phyloP scores from a whole-genome alignment of 2,888 invertebrate species.

The Trichacis sp. region DNA sequence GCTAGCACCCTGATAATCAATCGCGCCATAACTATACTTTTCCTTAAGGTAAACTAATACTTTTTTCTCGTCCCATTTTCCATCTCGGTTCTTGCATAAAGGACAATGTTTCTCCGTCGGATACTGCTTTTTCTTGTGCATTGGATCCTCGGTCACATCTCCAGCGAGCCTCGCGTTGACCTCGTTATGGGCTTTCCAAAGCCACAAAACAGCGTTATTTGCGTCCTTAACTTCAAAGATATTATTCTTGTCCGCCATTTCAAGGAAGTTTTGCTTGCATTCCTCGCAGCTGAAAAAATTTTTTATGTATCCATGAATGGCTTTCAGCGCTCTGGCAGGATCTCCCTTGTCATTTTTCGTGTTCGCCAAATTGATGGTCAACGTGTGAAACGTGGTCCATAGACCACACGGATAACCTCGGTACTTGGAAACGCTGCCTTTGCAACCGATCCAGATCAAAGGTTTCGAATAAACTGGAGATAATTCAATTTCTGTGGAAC shows the following conservation, averaged over 20 bases:
- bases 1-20: constrained; percentile 49
- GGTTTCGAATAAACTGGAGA: constrained; percentile 72
- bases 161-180: constrained; percentile 90
- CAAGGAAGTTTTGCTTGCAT: constrained; percentile 89
- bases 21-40: constrained; percentile 68
- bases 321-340: constrained; percentile 79
- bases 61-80: constrained; percentile 75
- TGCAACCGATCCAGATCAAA: constrained; percentile 82
- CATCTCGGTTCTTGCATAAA: constrained; percentile 74
- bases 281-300: constrained; percentile 94
- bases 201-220: constrained; percentile 87
- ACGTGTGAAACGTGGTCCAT: constrained; percentile 94
- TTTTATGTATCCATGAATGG: constrained; percentile 89
- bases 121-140: constrained; percentile 89
- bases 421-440: constrained; percentile 79
- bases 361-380: constrained; percentile 78
- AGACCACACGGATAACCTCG: constrained; percentile 95
- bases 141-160: constrained; percentile 90
- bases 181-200: constrained; percentile 94
- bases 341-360: constrained; percentile 54
- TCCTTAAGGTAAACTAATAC: constrained; percentile 76
- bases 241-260: constrained; percentile 82
- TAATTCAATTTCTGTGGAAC: constrained; percentile 71
- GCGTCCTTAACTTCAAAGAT: constrained; percentile 78
- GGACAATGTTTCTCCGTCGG: constrained; percentile 80